A percentile compares a stretch with the other conserved stretches of the same genome.
phyloP scores from a whole-genome alignment of 2,797 vertebrate species.

The Hippocampus kuda region DNA sequence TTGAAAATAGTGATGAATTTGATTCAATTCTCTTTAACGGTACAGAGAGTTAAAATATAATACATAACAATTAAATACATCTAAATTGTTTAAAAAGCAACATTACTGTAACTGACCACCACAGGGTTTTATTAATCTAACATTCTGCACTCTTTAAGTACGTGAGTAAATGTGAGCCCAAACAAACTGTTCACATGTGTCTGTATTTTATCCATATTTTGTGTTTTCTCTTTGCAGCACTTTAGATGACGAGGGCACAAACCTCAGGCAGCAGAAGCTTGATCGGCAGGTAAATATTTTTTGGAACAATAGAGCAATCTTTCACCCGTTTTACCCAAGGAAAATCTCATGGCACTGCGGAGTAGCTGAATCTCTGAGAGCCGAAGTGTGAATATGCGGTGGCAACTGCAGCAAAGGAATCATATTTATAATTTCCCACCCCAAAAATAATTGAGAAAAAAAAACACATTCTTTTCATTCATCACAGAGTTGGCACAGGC shows the following conservation, averaged over 20 bases:
- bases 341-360: background rate
- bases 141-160: background rate
- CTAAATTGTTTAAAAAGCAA: background rate
- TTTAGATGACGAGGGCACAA: constrained; percentile 95
- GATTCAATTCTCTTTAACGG: background rate
- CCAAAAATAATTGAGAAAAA: too few species aligned
- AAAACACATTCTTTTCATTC: background rate
- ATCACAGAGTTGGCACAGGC: too few species aligned
- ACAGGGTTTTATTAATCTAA: background rate
- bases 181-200: background rate
- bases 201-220: background rate
- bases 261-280: constrained; percentile 93
- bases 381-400: too few species aligned
- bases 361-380: too few species aligned
- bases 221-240: constrained; percentile 68
- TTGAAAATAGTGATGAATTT: background rate
- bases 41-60: background rate
- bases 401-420: too few species aligned
- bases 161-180: background rate
- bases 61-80: background rate
- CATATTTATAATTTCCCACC: too few species aligned
- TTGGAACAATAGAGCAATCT: background rate
- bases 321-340: background rate
- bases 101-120: background rate
- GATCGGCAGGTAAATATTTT: constrained; percentile 81